A percentile compares a stretch with the other conserved stretches of the same genome.
Evolutionary conservation across 2,113 vertebrate genomes (phyloP).

Genomic region (Odocoileus virginianus): DNA sequence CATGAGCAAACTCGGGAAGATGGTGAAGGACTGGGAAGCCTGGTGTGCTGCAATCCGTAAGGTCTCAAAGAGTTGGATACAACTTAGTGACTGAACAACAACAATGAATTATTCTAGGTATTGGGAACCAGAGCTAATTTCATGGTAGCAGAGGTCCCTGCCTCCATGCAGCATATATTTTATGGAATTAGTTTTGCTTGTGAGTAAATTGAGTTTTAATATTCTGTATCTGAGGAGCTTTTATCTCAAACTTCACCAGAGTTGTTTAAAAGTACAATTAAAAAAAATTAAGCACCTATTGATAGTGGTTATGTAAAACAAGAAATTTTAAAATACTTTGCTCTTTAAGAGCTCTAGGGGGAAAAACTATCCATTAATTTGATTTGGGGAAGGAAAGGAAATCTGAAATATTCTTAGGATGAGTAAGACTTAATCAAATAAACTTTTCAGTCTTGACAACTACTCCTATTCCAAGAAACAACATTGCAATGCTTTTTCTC

Average conservation of each 20-base stretch:
- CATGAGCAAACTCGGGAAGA: background rate
- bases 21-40: background rate
- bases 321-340: background rate
- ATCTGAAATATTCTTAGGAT: background rate
- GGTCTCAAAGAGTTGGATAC: background rate
- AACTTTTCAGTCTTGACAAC: background rate
- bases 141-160: background rate
- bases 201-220: background rate
- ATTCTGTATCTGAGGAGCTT: background rate
- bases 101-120: background rate
- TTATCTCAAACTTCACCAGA: background rate
- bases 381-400: background rate
- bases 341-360: background rate
- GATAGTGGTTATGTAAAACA: background rate
- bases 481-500: background rate
- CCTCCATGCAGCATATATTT: background rate
- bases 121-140: background rate
- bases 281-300: background rate
- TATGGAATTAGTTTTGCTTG: background rate
- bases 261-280: background rate
- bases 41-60: background rate
- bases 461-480: background rate
- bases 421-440: conserved; percentile 24
- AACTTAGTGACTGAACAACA: background rate
- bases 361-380: background rate